Base-by-base conservation (phyloP, 2,888 invertebrate species). In the Lasioglossum lativentre region DNA sequence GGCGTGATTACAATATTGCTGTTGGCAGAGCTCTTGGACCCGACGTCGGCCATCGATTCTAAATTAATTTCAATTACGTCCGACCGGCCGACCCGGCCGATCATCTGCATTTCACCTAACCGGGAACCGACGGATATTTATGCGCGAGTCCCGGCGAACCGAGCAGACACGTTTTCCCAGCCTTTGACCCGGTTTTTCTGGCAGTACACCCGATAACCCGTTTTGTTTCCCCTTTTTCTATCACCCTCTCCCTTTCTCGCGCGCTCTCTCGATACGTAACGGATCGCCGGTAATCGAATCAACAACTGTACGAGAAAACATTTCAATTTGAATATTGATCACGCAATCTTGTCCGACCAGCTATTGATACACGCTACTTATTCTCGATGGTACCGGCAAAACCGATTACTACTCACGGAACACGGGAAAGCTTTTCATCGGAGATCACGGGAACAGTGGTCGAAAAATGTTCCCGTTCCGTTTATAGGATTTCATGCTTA, bases 41-140 rank as follows among this genome's bases (percentile, higher is more conserved):
- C 63, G 77, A 56, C 70, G 30, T 47, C 34, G 77, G 30, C 56
- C 56, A 85, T 86, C 81, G 81, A 86, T 86, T 87, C 68, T 68
- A 82, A 86, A 84, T 86, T 88, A 84, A 88, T 84, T 86, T 83
- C 80, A 80, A 86, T 82, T 75, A 80, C 68, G 10, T 16, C 12
- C 14, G 23, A 23, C 38, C 19, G 66, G 19, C 56, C 16, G 40
- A 38, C 10, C 56, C 73, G 34, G 27, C 45, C 71, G 82, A 82
- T 77, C 72, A 75, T 75, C 82, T 1, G 78, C 78, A 23, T 81
- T 73, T 81, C 85, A 27, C 34, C 76, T 56, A 59, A 63, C 45
- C 52, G 6, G 40, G 68, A 27, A 45, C 30, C 12, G 38, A 10
- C n/a, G 63, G 77, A 84, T 56, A 80, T 84, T 86, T 80, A 86